Evolutionary conservation across 2,113 vertebrate species (phyloP).

Genomic region (Ophthalmolycus amberensis): DNA sequence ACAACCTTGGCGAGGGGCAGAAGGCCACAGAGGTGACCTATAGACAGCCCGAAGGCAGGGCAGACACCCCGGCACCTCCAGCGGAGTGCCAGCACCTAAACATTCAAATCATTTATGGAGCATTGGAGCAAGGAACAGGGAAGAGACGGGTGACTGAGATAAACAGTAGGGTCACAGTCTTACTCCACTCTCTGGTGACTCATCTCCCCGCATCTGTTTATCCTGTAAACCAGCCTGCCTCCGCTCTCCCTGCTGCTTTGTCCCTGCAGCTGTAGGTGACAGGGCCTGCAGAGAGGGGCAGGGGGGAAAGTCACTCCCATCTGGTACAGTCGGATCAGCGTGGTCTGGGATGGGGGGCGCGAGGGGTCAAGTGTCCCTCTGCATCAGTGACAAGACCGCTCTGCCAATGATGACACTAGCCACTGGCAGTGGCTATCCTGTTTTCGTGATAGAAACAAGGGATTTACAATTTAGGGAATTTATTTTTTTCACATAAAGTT

Average conservation of each 20-base stretch:
- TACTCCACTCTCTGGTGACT: slow-evolving; percentile 50
- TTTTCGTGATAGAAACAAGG: slow-evolving; percentile 33
- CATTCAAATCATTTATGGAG: slow-evolving; percentile 45
- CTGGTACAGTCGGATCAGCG: slow-evolving; percentile 80
- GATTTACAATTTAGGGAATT: slow-evolving; percentile 18
- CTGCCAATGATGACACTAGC: slow-evolving; percentile 53
- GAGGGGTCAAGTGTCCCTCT: slow-evolving; percentile 73
- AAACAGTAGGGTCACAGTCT: slow-evolving; percentile 54
- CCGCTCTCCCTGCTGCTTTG: slow-evolving; percentile 38
- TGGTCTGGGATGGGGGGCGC: slow-evolving; percentile 65
- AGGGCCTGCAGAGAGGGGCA: slow-evolving; percentile 61
- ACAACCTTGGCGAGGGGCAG: neutral
- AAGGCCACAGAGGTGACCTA: slow-evolving; percentile 23
- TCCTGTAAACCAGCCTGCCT: slow-evolving; percentile 40
- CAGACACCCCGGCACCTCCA: slow-evolving; percentile 15
- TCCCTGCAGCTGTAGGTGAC: slow-evolving; percentile 71
- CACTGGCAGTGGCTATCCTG: slow-evolving; percentile 29
- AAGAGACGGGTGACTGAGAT: slow-evolving; percentile 18
- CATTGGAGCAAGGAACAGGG: neutral
- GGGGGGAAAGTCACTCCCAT: slow-evolving; percentile 80
- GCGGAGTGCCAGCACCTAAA: slow-evolving; percentile 15
- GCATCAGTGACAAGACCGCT: slow-evolving; percentile 65
- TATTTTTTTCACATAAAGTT: neutral
- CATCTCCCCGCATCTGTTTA: slow-evolving; percentile 32
- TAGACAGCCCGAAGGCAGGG: slow-evolving; percentile 16